Evolutionary conservation across 1,140 invertebrate genomes (phyloP).

Genomic region (Scaptomyza graminum): DNA sequence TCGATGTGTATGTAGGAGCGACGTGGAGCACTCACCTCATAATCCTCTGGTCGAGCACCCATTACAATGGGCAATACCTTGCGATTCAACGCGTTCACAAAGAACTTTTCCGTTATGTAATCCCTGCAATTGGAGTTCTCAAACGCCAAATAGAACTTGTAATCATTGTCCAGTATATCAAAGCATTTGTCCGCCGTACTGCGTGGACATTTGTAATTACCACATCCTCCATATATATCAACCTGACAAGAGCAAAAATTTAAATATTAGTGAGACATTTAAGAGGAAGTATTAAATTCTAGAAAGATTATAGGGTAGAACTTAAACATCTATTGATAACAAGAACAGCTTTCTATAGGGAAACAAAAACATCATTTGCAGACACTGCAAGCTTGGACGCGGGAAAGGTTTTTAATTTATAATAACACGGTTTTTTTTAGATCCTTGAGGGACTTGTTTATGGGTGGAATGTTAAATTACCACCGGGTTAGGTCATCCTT

Average conservation of each 20-base stretch:
- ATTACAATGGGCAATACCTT: slow-evolving; percentile 97
- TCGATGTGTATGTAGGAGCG: slow-evolving; percentile 97
- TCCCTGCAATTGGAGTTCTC: slow-evolving; percentile 98
- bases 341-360: no score
- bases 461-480: no score
- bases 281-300: background rate
- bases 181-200: slow-evolving; percentile 92
- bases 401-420: no score
- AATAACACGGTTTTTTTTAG: no score
- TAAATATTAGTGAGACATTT: background rate
- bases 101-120: slow-evolving; percentile 99
- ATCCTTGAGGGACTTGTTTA: no score
- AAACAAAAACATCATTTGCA: no score
- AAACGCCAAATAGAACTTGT: slow-evolving; percentile 99
- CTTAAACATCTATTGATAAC: no score
- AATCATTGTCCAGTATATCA: slow-evolving; percentile 95
- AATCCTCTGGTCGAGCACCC: slow-evolving; percentile 96
- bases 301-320: background rate
- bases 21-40: slow-evolving; percentile 92
- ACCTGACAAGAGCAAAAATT: slow-evolving; percentile 84
- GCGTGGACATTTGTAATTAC: slow-evolving; percentile 92
- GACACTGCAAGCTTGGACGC: no score
- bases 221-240: slow-evolving; percentile 97
- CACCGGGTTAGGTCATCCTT: no score
- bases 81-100: slow-evolving; percentile 95